Evolutionary conservation across 2,797 vertebrate species (phyloP), one percentile per base, ranked within the genome.

Genomic region (Mormyrops boulengeri): DNA sequence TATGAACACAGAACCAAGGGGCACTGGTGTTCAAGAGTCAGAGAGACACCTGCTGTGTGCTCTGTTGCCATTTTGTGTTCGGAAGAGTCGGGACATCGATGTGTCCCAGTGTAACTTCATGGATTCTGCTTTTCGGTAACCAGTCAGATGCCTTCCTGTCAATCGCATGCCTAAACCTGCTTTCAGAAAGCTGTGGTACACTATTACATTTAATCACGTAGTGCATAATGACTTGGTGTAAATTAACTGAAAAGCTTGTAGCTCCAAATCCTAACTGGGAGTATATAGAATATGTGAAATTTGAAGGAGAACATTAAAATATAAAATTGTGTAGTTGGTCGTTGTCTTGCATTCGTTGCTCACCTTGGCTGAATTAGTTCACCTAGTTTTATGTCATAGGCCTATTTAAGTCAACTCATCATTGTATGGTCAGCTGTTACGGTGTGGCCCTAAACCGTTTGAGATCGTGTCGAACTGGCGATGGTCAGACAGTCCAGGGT

Each of bases 221-320:
- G 19, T 82, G 77, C 77, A 82, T 44, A 82, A 82, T 22, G 7
- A 47, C n/a, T n/a, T 47, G 19, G 8, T 82, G 77, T n/a, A 82
- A n/a, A 44, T 44, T 47, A 22, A 47, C 17, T 82, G 41, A 44
- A 47, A 82, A n/a, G 77, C 17, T 47, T 82, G 19, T 47, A 44
- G 19, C 77, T 44, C 77, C 41, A 47, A 47, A 82, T 44, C 17
- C 41, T 22, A 82, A 82, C 41, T n/a, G 19, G 17, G 17, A 82
- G 77, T 82, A n/a, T 82, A 6, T n/a, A 82, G 77, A 82, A 44
- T 80, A 47, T 47, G 34, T 73, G 69, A 82, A 38, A 22, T 44
- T 82, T 82, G 30, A 82, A 82, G 34, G 34, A 73, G 69, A 73
- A 73, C 34, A 73, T 73, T 73, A 47, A 82, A 82, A 82, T 82